Evolutionary conservation across 2,113 vertebrate genomes (phyloP).

Genomic region (Amphilophus citrinellus): DNA sequence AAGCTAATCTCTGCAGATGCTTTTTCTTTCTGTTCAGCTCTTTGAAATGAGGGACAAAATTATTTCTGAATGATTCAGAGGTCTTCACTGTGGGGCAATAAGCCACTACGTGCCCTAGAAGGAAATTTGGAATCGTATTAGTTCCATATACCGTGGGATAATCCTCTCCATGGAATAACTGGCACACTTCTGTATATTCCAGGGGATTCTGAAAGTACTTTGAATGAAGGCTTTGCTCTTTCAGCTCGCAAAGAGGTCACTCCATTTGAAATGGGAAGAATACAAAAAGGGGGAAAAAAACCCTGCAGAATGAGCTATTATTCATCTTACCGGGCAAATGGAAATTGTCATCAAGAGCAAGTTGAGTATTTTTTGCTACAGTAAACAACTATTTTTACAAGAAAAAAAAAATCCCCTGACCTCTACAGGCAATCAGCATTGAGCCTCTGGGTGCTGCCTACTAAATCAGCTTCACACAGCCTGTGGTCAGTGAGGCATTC

Average conservation of each 20-base stretch:
- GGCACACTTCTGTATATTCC: slow-evolving; percentile 74
- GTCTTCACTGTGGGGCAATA: slow-evolving; percentile 64
- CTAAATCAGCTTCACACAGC: slow-evolving; percentile 43
- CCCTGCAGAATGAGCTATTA: slow-evolving; percentile 47
- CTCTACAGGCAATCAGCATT: slow-evolving; percentile 40
- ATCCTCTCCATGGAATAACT: slow-evolving; percentile 75
- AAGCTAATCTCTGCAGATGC: slow-evolving; percentile 44
- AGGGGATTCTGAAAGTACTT: slow-evolving; percentile 60
- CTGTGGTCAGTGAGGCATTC: slow-evolving; percentile 39
- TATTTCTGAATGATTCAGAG: slow-evolving; percentile 62
- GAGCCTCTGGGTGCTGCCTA: slow-evolving; percentile 25
- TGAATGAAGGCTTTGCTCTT: slow-evolving; percentile 66
- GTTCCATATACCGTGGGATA: slow-evolving; percentile 72
- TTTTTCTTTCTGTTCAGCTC: slow-evolving; percentile 33
- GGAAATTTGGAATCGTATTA: slow-evolving; percentile 75
- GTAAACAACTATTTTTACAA: slow-evolving; percentile 53
- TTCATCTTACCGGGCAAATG: slow-evolving; percentile 62
- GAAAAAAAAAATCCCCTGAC: slow-evolving; percentile 5
- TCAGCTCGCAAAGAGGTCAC: slow-evolving; percentile 72
- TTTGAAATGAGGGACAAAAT: slow-evolving; percentile 58
- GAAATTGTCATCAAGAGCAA: slow-evolving; percentile 52
- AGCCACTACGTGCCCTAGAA: slow-evolving; percentile 67
- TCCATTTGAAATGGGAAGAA: slow-evolving; percentile 46
- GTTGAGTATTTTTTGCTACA: slow-evolving; percentile 48
- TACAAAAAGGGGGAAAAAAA: slow-evolving; percentile 25